Evolutionary conservation across 2,113 vertebrate genomes (phyloP), one percentile per base, ranked within the genome.

Genomic region (Vombatus ursinus): DNA sequence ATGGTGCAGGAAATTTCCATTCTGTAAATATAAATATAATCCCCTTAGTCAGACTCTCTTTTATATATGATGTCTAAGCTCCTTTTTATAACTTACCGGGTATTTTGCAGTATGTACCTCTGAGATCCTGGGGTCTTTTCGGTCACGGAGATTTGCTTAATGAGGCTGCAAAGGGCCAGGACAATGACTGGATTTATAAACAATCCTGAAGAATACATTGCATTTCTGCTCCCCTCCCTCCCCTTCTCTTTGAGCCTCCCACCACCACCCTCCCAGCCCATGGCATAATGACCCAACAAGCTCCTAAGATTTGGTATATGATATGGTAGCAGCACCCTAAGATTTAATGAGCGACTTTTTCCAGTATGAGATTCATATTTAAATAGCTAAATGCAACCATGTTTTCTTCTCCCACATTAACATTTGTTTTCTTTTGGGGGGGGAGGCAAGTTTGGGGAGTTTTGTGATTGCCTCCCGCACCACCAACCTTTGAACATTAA

Each of bases 171-270:
- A 8, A 84, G n/a, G 68, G 16, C 16, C 14, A 22, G 48, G 92
- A 95, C 95, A 96, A 96, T 52, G 53, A 89, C 19, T 96, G 89
- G 48, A 84, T 91, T 94, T 25, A 26, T 77, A n/a, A 94, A 95
- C 53, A 52, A 68, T 95, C 51, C 4, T 61, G 92, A 84, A 91
- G 68, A 96, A 68, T 95, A 96, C 8, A 0, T 37, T 37, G 31
- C 90, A 50, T 57, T 92, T n/a, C 28, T 92, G 50, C 50, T 48
- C 61, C 3, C 31, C 31, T 68, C 31, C 12, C 11, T 68, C 61
- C 12, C 3, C 31, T 68, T 68, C 11, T 68, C 31, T 68, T 37
- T 68, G 61, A 68, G 28, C 14, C 61, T 68, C 8, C 25, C 25
- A 25, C 53, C 8, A 37, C 61, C 14, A 4, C 61, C 31, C 31